Evolutionary conservation across 2,797 vertebrate species (phyloP).

Genomic region (Gymnoscopelus braueri): DNA sequence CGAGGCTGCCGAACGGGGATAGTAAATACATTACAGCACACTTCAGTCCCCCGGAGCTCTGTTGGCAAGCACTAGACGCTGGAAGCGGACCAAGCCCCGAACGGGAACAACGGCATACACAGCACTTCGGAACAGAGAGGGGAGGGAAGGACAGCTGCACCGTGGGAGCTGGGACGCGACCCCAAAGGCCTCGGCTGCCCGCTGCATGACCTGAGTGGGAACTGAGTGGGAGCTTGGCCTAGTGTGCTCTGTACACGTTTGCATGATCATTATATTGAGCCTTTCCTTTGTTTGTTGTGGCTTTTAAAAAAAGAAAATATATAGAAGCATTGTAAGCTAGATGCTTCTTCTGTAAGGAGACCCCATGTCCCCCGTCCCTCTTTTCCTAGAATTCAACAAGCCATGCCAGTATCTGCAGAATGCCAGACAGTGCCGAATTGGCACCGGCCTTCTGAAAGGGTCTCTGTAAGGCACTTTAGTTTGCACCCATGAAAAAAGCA

Average conservation of each 20-base stretch:
- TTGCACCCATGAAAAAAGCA: constrained; percentile 19
- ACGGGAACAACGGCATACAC: constrained; percentile 65
- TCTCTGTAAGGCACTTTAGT: constrained; percentile 26
- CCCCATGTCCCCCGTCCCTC: constrained; percentile 7
- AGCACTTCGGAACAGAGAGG: constrained; percentile 47
- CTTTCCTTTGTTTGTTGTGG: constrained; percentile 31
- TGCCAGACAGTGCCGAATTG: constrained; percentile 28
- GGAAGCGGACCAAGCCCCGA: constrained; percentile 69
- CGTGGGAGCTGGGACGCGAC: constrained; percentile 67
- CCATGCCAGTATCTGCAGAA: constrained; percentile 36
- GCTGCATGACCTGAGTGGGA: constrained; percentile 73
- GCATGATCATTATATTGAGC: constrained; percentile 4
- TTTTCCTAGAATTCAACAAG: constrained; percentile 33
- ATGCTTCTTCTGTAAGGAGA: constrained; percentile 36
- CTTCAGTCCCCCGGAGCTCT: constrained; percentile 66
- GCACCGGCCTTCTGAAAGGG: constrained; percentile 39
- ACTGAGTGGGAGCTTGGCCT: constrained; percentile 57
- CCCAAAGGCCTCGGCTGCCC: constrained; percentile 64
- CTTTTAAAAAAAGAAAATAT: constrained; percentile 8
- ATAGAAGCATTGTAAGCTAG: constrained; percentile 47
- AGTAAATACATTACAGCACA: constrained; percentile 80
- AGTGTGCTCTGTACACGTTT: constrained; percentile 31
- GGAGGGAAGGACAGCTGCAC: constrained; percentile 70
- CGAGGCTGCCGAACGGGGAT: constrained; percentile 65
- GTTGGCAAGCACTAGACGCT: constrained; percentile 61